Evolutionary conservation across 2,113 vertebrate species (phyloP), one percentile per base, ranked within the genome.

Genomic region (Pelusios castaneus): DNA sequence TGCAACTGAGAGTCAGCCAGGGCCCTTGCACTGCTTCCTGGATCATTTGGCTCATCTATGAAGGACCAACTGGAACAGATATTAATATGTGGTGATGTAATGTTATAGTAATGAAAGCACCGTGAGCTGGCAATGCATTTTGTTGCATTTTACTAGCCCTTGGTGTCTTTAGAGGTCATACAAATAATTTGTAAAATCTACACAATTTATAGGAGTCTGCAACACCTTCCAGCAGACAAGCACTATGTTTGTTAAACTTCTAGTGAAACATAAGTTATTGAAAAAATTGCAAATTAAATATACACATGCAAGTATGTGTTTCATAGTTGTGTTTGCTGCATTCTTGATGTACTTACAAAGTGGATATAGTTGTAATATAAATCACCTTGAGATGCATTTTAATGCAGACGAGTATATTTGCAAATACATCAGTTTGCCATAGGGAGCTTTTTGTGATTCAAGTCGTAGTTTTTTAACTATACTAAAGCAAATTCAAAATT

Each of bases 401-500:
- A 55, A 84, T 10, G 91, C 76, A 95, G 94, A 70, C 45, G 91
- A 87, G 93, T 91, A 41, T 90, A 89, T 87, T 85, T 70, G 80
- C 86, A 89, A 92, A 94, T 93, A 43, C 87, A 94, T 96, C 91
- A 82, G 91, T 90, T 75, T 90, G 94, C 92, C 89, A 92, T 80
- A 6, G 1, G 45, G 88, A 79, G 84, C 3, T 2, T 9, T 73
- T 12, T 1, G 76, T 78, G 87, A 88, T 86, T 2, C 89, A 5
- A 25, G 86, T 11, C 31, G 86, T 87, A 51, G 80, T 76, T 82
- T 79, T 93, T 55, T 0, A 9, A 70, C 80, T 49, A 81, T 88
- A 76, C 88, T 70, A 21, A 82, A 91, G 92, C 90, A 87, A 5
- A 73, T 38, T 91, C 88, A 1, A 82, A 25, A 13, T 3, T 91